Conservation (phyloP, 2,888 invertebrate genomes). For the Lampropteryx suffumata region DNA sequence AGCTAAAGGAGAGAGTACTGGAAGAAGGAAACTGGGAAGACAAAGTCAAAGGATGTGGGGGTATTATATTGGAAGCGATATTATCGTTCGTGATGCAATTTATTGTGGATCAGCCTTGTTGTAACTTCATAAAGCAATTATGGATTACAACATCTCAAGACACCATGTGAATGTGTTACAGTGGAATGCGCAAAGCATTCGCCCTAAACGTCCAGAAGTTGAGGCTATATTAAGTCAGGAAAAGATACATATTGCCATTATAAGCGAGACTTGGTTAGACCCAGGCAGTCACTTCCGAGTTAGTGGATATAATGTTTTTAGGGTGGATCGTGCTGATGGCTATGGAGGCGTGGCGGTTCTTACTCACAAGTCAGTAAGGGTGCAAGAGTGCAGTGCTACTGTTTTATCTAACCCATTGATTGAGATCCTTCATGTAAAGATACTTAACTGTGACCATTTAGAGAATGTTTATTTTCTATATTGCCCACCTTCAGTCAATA, state of each 20-base stretch:
- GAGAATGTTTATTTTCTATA: conserved; percentile 23
- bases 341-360: conserved; percentile 15
- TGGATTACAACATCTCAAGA: background rate
- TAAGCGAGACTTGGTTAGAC: conserved; percentile 4
- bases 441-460: conserved; percentile 8
- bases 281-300: background rate
- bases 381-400: background rate
- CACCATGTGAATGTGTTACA: background rate
- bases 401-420: conserved; percentile 18
- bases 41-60: background rate
- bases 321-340: background rate
- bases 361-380: conserved; percentile 12
- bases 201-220: background rate
- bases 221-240: background rate
- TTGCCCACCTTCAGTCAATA: conserved; percentile 24
- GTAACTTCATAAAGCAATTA: background rate
- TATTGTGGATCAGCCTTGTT: background rate
- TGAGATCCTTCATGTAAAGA: conserved; percentile 21
- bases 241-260: background rate
- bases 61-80: background rate
- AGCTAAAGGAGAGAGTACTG: background rate
- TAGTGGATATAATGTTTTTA: background rate
- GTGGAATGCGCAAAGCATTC: background rate
- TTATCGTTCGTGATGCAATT: background rate
- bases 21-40: too few relatives aligned